Evolutionary conservation across 30 jellyfish, hydroid and myxozoan species (phyloP).

Genomic region (Cassiopea xamachana): DNA sequence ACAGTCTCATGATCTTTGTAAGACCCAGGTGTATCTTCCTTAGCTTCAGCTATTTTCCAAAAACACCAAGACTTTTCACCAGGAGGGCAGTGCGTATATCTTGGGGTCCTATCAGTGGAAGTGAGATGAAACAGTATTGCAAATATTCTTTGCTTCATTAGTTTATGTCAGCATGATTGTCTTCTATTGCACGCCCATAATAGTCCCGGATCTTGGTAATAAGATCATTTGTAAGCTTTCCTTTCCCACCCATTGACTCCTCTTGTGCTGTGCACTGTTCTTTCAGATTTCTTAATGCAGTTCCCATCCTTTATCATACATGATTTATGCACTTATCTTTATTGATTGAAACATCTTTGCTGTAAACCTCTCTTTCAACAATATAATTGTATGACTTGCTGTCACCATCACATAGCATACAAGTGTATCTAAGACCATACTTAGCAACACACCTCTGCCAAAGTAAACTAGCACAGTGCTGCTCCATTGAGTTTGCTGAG

Average conservation of each 20-base stretch:
- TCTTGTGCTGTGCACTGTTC: slow-evolving; percentile 24
- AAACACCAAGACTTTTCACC: slow-evolving; percentile 43
- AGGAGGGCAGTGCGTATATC: slow-evolving; percentile 48
- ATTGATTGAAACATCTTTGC: not conserved
- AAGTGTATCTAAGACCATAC: not conserved
- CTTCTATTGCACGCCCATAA: slow-evolving; percentile 55
- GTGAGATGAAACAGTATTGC: slow-evolving; percentile 47
- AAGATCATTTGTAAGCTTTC: slow-evolving; percentile 1
- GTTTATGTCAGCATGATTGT: slow-evolving; percentile 4
- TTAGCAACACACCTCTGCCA: not conserved
- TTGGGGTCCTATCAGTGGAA: slow-evolving; percentile 33
- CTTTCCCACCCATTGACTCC: not conserved
- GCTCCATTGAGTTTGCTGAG: not conserved
- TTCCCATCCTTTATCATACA: slow-evolving; percentile 27
- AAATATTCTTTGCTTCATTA: slow-evolving; percentile 35
- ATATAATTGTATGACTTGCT: slow-evolving; percentile 15
- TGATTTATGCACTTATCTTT: slow-evolving; percentile 27
- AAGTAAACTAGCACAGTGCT: not conserved
- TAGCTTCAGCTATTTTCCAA: slow-evolving; percentile 42
- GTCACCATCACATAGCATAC: slow-evolving; percentile 61
- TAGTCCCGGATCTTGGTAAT: slow-evolving; percentile 28
- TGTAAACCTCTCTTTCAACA: not conserved
- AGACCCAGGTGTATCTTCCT: not conserved
- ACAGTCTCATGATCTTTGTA: slow-evolving; percentile 18
- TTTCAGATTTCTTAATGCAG: slow-evolving; percentile 29